These are phyloP conservation scores for Cheilosia variabilis DNA, from an alignment of 2,888 invertebrate genomes.

Conservation along the genomic window DNA sequence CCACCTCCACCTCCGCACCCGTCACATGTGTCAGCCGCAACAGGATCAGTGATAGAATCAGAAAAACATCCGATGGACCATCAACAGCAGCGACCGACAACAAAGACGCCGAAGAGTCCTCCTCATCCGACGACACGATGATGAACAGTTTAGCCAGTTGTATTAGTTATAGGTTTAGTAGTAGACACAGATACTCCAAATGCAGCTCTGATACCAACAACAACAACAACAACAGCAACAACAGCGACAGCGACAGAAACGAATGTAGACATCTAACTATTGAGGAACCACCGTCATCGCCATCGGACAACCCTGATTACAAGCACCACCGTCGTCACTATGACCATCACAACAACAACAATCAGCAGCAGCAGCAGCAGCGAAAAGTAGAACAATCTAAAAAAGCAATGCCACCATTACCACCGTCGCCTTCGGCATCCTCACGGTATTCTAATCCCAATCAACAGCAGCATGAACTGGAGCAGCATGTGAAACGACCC, in stretches of 20 bases:
- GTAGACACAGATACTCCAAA: conserved; percentile 63
- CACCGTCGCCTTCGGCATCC: conserved; percentile 64
- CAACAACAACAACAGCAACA: conserved; percentile 40
- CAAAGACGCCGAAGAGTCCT: conserved; percentile 22
- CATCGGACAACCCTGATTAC: conserved; percentile 61
- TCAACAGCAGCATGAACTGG: conserved; percentile 49
- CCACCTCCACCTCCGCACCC: neutral
- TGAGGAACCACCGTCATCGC: conserved; percentile 69
- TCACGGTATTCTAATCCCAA: conserved; percentile 65
- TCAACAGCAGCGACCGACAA: conserved; percentile 24
- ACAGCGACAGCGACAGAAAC: conserved; percentile 38
- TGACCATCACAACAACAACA: conserved; percentile 71
- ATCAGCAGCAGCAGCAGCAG: conserved; percentile 72
- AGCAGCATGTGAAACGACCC: conserved; percentile 55
- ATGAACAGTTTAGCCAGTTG: conserved; percentile 64
- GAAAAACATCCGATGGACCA: conserved; percentile 56
- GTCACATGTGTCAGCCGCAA: conserved; percentile 63
- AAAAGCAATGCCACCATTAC: conserved; percentile 59
- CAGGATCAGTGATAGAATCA: conserved; percentile 63
- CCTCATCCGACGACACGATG: conserved; percentile 47
- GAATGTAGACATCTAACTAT: conserved; percentile 69
- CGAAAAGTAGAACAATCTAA: conserved; percentile 63
- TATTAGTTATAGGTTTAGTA: conserved; percentile 71
- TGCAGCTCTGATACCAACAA: conserved; percentile 34
- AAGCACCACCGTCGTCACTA: conserved; percentile 75